These are phyloP conservation scores for Brienomyrus longianalis DNA, from an alignment of 2,113 vertebrate species.

Conservation along the genomic window DNA sequence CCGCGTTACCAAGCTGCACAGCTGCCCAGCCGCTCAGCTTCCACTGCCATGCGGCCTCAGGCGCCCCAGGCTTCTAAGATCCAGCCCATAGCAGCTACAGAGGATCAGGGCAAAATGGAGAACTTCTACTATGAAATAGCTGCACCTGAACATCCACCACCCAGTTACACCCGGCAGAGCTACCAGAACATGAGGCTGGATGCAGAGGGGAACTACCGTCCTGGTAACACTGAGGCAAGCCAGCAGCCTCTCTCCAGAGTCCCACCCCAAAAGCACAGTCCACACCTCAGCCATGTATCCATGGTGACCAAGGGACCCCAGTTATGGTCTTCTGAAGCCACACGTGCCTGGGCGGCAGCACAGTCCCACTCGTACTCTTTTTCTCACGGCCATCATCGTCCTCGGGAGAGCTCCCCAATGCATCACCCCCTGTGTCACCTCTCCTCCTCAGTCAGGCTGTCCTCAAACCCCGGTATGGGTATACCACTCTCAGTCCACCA, in stretches of 20 bases:
- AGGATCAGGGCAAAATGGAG: conserved; percentile 48
- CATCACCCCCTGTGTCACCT: conserved; percentile 32
- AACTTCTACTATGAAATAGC: conserved; percentile 69
- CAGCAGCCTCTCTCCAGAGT: conserved; percentile 31
- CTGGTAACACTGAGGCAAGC: conserved; percentile 43
- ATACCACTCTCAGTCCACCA: conserved; percentile 38
- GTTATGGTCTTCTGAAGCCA: conserved; percentile 45
- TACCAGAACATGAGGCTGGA: conserved; percentile 52
- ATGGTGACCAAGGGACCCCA: conserved; percentile 28
- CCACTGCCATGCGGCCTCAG: conserved; percentile 28
- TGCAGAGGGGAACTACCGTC: conserved; percentile 41
- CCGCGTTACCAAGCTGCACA: conserved; percentile 38
- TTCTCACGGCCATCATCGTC: conserved; percentile 35
- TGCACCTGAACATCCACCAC: conserved; percentile 38
- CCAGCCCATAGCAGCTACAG: conserved; percentile 2
- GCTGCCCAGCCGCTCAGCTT: conserved; percentile 36
- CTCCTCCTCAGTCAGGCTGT: conserved; percentile 37
- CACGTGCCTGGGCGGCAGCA: conserved; percentile 41
- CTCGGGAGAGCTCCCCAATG: conserved; percentile 35
- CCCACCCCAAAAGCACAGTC: conserved; percentile 23
- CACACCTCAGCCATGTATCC: conserved; percentile 20
- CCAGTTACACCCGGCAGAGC: conserved; percentile 46
- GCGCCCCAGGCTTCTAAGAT: conserved; percentile 6
- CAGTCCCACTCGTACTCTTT: conserved; percentile 37
- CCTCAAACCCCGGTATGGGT: conserved; percentile 8